Percentiles rank a stretch among this genome's conserved stretches.
Conservation (phyloP, 1,140 invertebrate species). For the Popillia japonica region DNA sequence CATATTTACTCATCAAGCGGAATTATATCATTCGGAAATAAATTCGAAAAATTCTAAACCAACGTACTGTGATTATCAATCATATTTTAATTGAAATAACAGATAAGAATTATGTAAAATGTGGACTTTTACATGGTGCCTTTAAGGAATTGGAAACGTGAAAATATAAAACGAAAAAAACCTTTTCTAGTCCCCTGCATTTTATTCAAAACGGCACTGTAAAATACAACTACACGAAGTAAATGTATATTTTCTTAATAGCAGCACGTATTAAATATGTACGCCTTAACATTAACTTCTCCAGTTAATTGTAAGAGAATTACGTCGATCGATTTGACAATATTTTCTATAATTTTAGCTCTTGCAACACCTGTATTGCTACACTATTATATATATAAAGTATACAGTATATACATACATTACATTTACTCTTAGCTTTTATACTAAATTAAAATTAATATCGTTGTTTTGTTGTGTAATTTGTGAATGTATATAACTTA, state of each 20-base stretch:
- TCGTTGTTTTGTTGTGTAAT: slow-evolving; percentile 37
- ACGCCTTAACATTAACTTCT: slow-evolving; percentile 28
- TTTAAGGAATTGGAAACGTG: slow-evolving; percentile 21
- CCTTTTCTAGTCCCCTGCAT: slow-evolving; percentile 19
- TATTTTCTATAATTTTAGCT: slow-evolving; percentile 39
- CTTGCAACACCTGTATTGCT: slow-evolving; percentile 23
- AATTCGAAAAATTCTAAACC: background rate
- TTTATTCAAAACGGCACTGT: slow-evolving; percentile 27
- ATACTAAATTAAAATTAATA: slow-evolving; percentile 37
- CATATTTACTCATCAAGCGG: background rate
- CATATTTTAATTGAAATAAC: slow-evolving; percentile 24
- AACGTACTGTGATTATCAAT: slow-evolving; percentile 7
- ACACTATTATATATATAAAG: slow-evolving; percentile 32
- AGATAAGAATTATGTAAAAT: background rate
- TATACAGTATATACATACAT: slow-evolving; percentile 35
- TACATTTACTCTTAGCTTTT: slow-evolving; percentile 36
- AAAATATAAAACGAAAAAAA: background rate
- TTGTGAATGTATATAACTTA: slow-evolving; percentile 36
- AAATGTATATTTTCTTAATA: slow-evolving; percentile 37
- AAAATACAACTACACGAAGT: slow-evolving; percentile 12
- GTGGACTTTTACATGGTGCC: slow-evolving; percentile 24
- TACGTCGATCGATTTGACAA: slow-evolving; percentile 36
- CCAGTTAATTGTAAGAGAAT: slow-evolving; percentile 18
- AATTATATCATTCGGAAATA: too few relatives aligned
- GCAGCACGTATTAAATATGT: background rate